Percentiles rank a stretch among this genome's conserved stretches.
Conservation (phyloP, 2,113 vertebrate genomes). For the Perca fluviatilis region DNA sequence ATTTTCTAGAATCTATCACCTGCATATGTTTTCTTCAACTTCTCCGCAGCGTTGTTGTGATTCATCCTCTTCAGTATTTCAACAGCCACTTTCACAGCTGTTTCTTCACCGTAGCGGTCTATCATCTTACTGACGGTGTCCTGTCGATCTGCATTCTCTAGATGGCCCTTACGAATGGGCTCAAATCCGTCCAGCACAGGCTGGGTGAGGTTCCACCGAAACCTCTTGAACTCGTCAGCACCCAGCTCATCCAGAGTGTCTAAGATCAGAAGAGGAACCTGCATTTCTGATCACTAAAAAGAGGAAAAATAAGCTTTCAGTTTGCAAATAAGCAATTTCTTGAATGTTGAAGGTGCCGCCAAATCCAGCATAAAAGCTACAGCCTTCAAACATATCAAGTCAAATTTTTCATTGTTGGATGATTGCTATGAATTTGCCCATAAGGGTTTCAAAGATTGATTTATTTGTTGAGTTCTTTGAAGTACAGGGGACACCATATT, state of each 20-base stretch:
- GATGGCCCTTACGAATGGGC: neutral
- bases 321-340: neutral
- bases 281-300: conserved; percentile 8
- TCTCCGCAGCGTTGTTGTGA: neutral
- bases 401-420: neutral
- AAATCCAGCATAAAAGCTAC: neutral
- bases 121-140: neutral
- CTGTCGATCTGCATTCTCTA: neutral
- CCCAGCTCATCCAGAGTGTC: conserved; percentile 1
- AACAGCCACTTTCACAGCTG: neutral
- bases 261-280: conserved; percentile 8
- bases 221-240: neutral
- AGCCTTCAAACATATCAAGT: neutral
- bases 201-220: too few species aligned
- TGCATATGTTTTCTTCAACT: neutral
- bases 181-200: too few species aligned
- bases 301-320: neutral
- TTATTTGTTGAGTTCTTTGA: too few species aligned
- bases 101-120: neutral
- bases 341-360: neutral
- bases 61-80: neutral
- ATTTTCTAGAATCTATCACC: neutral
- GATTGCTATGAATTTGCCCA: too few species aligned
- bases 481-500: too few species aligned
- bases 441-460: too few species aligned